Percentiles rank a stretch among this genome's conserved stretches.
These are phyloP conservation scores for Orchesella cincta DNA, from an alignment of 1,140 invertebrate genomes.

Conservation along the genomic window DNA sequence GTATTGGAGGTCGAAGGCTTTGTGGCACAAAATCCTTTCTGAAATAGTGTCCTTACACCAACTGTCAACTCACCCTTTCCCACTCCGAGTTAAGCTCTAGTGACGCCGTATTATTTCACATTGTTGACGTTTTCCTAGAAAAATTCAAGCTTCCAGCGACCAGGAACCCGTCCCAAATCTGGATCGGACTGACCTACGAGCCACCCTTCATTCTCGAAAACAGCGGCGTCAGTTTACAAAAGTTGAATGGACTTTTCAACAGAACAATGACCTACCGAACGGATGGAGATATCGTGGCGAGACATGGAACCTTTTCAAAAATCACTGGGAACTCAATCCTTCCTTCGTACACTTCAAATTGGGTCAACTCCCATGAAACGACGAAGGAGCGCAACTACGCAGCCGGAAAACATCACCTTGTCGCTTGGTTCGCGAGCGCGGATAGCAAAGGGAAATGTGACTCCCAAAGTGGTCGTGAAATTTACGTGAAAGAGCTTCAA, in stretches of 20 bases:
- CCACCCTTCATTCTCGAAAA: slow-evolving; percentile 50
- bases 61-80: slow-evolving; percentile 50
- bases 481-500: slow-evolving; percentile 58
- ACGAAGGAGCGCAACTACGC: slow-evolving; percentile 49
- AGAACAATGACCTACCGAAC: slow-evolving; percentile 59
- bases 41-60: slow-evolving; percentile 46
- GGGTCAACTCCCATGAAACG: slow-evolving; percentile 44
- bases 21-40: slow-evolving; percentile 49
- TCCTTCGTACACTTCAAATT: slow-evolving; percentile 39
- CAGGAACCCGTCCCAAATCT: slow-evolving; percentile 43
- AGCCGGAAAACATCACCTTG: slow-evolving; percentile 42
- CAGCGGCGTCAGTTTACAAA: slow-evolving; percentile 30
- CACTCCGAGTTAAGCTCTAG: slow-evolving; percentile 39
- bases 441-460: slow-evolving; percentile 61
- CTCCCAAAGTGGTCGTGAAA: slow-evolving; percentile 56
- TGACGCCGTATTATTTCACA: slow-evolving; percentile 51
- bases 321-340: background rate
- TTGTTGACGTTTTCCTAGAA: slow-evolving; percentile 39
- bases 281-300: slow-evolving; percentile 58
- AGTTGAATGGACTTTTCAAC: slow-evolving; percentile 56
- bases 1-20: slow-evolving; percentile 47
- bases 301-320: slow-evolving; percentile 59
- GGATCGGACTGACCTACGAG: slow-evolving; percentile 52
- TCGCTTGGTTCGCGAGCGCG: slow-evolving; percentile 61
- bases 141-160: slow-evolving; percentile 32